These are phyloP conservation scores for Hemiscyllium ocellatum DNA, from an alignment of 2,113 vertebrate genomes.

Conservation along the genomic window DNA sequence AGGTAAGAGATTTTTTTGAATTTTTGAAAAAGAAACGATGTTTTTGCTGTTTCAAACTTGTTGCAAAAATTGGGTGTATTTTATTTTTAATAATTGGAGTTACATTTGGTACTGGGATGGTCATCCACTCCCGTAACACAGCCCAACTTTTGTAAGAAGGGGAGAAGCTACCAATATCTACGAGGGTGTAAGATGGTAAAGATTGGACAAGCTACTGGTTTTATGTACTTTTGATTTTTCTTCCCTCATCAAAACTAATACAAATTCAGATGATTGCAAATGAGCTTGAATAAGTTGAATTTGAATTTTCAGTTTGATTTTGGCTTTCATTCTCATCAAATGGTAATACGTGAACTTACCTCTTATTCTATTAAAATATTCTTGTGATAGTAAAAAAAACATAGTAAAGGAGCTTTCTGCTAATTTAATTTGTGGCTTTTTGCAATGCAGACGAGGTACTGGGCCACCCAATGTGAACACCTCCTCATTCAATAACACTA, in stretches of 20 bases:
- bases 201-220: neutral
- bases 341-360: neutral
- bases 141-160: neutral
- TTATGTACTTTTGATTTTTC: neutral
- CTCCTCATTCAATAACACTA: conserved; percentile 2
- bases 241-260: neutral
- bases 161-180: neutral
- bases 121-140: neutral
- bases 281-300: neutral
- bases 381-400: neutral
- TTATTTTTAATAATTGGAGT: neutral
- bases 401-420: neutral
- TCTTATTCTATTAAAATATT: neutral
- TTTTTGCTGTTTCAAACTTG: neutral
- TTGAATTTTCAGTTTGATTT: neutral
- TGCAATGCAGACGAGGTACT: conserved; percentile 7
- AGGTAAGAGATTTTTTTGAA: neutral
- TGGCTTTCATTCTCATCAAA: neutral
- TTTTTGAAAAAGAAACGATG: neutral
- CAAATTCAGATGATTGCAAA: neutral
- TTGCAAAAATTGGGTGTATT: neutral
- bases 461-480: conserved; percentile 33
- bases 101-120: neutral
- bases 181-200: neutral
- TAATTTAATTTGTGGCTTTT: conserved; percentile 25